phyloP scores from a whole-genome alignment of 2,113 vertebrate species.

The Sylvilagus bachmani region DNA sequence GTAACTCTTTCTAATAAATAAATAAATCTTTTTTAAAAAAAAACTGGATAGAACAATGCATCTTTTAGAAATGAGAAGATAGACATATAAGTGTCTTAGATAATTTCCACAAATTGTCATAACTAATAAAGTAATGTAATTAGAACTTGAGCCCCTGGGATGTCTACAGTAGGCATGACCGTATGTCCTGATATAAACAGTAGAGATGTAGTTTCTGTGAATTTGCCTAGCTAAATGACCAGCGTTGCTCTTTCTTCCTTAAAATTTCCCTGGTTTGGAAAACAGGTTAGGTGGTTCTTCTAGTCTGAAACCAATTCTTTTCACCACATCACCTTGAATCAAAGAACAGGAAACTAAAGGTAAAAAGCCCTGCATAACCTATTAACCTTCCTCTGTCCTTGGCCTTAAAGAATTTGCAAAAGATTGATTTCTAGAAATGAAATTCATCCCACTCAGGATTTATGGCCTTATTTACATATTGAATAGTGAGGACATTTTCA shows the following conservation, averaged over 20 bases:
- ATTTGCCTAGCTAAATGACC: not conserved
- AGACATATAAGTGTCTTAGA: not conserved
- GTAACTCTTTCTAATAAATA: no score
- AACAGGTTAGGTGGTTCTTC: not conserved
- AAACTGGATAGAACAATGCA: not conserved
- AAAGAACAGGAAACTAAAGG: not conserved
- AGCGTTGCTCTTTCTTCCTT: not conserved
- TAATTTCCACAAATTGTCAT: not conserved
- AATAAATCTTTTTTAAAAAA: no score
- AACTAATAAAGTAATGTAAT: not conserved
- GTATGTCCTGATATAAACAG: not conserved
- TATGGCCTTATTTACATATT: slow-evolving; percentile 10
- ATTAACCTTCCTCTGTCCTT: not conserved
- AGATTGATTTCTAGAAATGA: slow-evolving; percentile 34
- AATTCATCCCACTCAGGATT: not conserved
- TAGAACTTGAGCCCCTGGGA: not conserved
- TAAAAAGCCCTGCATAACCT: not conserved
- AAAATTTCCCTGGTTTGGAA: not conserved
- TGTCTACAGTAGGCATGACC: not conserved
- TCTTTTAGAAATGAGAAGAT: not conserved
- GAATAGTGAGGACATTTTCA: not conserved
- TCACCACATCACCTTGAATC: not conserved
- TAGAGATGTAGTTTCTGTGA: not conserved
- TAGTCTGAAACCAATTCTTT: not conserved
- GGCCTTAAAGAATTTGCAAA: slow-evolving; percentile 5